Evolutionary conservation across 2,113 vertebrate genomes (phyloP).

Genomic region (Cyprinodon variegatus): DNA sequence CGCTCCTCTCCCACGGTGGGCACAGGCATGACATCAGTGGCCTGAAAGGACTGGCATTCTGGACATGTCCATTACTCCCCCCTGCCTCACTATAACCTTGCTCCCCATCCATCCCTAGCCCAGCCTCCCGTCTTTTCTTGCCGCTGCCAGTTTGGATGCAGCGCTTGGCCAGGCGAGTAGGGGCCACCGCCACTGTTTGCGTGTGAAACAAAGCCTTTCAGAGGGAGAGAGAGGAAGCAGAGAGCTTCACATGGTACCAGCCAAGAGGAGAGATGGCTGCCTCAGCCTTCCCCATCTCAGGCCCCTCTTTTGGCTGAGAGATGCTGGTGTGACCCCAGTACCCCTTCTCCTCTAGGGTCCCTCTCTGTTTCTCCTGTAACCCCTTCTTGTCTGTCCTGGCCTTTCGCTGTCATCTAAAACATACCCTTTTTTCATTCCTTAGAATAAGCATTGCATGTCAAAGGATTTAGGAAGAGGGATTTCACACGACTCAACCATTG

Average conservation of each 20-base stretch:
- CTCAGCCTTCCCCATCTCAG: conserved; percentile 63
- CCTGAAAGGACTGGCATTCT: conserved; percentile 80
- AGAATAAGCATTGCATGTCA: conserved; percentile 60
- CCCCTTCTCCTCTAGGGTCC: conserved; percentile 60
- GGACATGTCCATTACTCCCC: conserved; percentile 69
- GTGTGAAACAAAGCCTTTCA: conserved; percentile 80
- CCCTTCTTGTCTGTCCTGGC: conserved; percentile 59
- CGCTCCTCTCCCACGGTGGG: conserved; percentile 84
- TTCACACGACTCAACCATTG: conserved; percentile 74
- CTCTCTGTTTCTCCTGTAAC: conserved; percentile 62
- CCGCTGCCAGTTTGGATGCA: conserved; percentile 75
- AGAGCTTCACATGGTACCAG: conserved; percentile 83
- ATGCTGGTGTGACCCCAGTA: conserved; percentile 67
- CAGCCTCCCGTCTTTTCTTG: conserved; percentile 55
- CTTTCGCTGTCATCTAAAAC: conserved; percentile 52
- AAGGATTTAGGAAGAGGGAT: conserved; percentile 71
- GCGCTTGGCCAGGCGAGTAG: conserved; percentile 72
- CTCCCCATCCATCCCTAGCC: conserved; percentile 44
- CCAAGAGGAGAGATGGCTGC: conserved; percentile 75
- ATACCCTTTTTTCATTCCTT: conserved; percentile 33
- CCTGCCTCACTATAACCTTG: conserved; percentile 48
- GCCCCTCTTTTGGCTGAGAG: conserved; percentile 72
- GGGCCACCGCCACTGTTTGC: conserved; percentile 80
- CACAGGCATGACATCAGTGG: conserved; percentile 83
- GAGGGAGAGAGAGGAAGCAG: conserved; percentile 78